These are phyloP conservation scores for Planiliza haematocheilus DNA, from an alignment of 2,113 vertebrate genomes.

Conservation along the genomic window DNA sequence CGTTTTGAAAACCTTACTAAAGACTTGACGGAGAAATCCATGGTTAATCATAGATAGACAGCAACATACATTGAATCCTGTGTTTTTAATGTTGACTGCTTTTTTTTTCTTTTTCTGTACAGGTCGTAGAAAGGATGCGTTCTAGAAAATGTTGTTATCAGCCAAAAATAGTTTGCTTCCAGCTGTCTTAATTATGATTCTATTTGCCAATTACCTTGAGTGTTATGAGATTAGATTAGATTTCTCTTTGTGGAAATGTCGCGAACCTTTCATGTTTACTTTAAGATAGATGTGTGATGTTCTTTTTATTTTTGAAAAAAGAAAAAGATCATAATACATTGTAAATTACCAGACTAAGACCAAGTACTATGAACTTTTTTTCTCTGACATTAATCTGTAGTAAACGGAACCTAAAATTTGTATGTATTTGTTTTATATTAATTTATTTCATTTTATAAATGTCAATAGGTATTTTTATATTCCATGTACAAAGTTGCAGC, in stretches of 20 bases:
- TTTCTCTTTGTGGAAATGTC: conserved; percentile 52
- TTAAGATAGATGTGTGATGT: conserved; percentile 50
- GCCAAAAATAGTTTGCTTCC: conserved; percentile 68
- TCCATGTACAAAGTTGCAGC: conserved; percentile 61
- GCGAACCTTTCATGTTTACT: conserved; percentile 49
- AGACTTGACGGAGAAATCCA: conserved; percentile 17
- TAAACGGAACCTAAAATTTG: conserved; percentile 55
- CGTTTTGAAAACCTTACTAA: conserved; percentile 26
- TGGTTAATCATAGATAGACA: conserved; percentile 6
- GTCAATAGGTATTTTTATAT: conserved; percentile 77
- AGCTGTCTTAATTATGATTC: conserved; percentile 71
- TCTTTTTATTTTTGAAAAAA: neutral
- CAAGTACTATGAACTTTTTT: conserved; percentile 2
- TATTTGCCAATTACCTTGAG: conserved; percentile 76
- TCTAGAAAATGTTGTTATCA: conserved; percentile 40
- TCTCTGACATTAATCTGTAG: conserved; percentile 38
- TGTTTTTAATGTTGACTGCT: conserved; percentile 1
- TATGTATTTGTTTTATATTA: conserved; percentile 70
- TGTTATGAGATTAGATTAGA: conserved; percentile 42
- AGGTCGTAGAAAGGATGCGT: conserved; percentile 1
- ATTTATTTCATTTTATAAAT: conserved; percentile 79
- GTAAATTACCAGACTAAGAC: conserved; percentile 40
- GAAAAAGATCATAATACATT: conserved; percentile 12
- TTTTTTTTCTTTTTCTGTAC: conserved; percentile 8
- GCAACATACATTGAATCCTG: neutral